Percentiles rank a stretch among this genome's conserved stretches.
Evolutionary conservation across 2,888 invertebrate species (phyloP).

Genomic region (Diplazon laetatorius): DNA sequence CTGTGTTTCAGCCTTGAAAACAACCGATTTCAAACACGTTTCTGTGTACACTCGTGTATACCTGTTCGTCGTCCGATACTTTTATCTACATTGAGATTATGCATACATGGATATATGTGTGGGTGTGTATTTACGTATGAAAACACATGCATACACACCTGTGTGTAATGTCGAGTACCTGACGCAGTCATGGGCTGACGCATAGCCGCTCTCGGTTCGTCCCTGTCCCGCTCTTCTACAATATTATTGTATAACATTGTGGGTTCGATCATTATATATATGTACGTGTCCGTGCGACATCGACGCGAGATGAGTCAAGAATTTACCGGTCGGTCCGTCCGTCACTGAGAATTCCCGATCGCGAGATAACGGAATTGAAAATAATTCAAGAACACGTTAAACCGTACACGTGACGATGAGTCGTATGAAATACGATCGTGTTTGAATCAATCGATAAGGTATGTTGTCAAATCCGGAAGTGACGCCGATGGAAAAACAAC

Average conservation of each 20-base stretch:
- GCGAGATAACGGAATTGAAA: slow-evolving; percentile 15
- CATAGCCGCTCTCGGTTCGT: slow-evolving; percentile 7
- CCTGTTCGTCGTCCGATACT: slow-evolving; percentile 13
- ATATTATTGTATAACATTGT: slow-evolving; percentile 23
- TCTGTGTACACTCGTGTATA: slow-evolving; percentile 6
- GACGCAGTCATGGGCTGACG: slow-evolving; percentile 39
- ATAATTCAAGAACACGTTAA: slow-evolving; percentile 21
- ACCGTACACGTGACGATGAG: background rate
- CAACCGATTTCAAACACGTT: background rate
- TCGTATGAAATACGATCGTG: background rate
- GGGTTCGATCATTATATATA: no score
- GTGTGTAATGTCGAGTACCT: background rate
- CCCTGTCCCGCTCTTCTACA: slow-evolving; percentile 7
- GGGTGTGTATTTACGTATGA: background rate
- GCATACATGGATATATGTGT: slow-evolving; percentile 7
- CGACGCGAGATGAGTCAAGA: slow-evolving; percentile 14
- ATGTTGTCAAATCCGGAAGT: no score
- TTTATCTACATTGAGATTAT: slow-evolving; percentile 23
- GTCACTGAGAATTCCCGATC: background rate
- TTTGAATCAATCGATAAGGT: slow-evolving; percentile 17
- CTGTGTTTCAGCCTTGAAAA: slow-evolving; percentile 17
- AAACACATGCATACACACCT: no score
- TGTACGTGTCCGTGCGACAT: background rate
- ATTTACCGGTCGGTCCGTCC: background rate
- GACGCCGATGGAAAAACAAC: background rate